These are phyloP conservation scores for Trachops cirrhosus DNA, from an alignment of 2,797 vertebrate species.

Conservation along the genomic window DNA sequence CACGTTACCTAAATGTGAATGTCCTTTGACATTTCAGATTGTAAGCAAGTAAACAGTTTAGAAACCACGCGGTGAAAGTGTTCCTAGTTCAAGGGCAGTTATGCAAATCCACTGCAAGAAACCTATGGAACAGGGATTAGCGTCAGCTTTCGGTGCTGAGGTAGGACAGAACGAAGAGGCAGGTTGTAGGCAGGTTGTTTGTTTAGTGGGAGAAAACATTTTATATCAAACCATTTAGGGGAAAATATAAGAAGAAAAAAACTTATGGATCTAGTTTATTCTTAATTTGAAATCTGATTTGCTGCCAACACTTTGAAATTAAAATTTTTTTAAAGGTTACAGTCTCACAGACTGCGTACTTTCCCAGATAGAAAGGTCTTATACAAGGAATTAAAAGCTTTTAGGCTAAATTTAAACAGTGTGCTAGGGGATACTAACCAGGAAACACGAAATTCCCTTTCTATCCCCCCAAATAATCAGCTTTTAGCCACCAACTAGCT, in stretches of 20 bases:
- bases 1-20: slow-evolving; percentile 43
- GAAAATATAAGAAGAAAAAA: neutral
- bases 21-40: neutral
- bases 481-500: neutral
- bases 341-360: neutral
- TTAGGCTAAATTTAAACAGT: slow-evolving; percentile 20
- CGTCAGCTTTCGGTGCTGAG: slow-evolving; percentile 74
- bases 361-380: neutral
- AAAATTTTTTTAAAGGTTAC: neutral
- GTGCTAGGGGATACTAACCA: neutral
- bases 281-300: neutral
- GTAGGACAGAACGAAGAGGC: slow-evolving; percentile 44
- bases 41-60: slow-evolving; percentile 67
- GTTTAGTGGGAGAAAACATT: neutral
- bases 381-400: neutral
- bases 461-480: neutral
- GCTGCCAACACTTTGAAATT: neutral
- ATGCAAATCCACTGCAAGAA: slow-evolving; percentile 92
- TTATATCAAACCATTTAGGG: neutral
- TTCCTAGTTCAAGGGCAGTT: slow-evolving; percentile 88
- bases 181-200: neutral
- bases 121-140: slow-evolving; percentile 90
- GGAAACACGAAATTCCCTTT: neutral
- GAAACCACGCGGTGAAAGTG: slow-evolving; percentile 72
- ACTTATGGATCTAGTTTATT: neutral